Conservation (phyloP, 2,113 vertebrate genomes). For the Origma solitaria region DNA sequence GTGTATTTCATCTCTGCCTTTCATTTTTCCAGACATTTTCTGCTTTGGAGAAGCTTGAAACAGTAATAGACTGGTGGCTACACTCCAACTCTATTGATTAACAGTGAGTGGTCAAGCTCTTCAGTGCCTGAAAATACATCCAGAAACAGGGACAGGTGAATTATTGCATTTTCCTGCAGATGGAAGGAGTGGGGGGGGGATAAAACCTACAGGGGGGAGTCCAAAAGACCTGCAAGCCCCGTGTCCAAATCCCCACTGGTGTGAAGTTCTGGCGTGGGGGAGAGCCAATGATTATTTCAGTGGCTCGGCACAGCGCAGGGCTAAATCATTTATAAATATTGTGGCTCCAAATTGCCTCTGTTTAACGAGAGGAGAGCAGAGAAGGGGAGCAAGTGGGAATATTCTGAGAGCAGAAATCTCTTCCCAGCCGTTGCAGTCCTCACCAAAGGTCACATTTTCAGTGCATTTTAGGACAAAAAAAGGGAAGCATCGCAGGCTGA, state of each 20-base stretch:
- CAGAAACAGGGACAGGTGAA: neutral
- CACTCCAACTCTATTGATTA: conserved; percentile 44
- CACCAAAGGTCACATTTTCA: neutral
- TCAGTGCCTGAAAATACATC: conserved; percentile 2
- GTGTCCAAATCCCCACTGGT: neutral
- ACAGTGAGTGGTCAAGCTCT: conserved; percentile 28
- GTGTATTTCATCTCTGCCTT: conserved; percentile 49
- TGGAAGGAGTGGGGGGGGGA: neutral
- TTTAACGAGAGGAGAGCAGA: neutral
- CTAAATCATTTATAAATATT: neutral
- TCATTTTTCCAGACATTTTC: conserved; percentile 24
- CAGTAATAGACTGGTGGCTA: conserved; percentile 46
- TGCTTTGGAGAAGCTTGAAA: conserved; percentile 42
- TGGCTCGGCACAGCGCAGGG: neutral
- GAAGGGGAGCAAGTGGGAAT: neutral
- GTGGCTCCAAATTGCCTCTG: neutral
- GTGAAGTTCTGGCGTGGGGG: neutral
- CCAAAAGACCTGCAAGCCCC: neutral
- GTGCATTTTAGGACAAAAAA: neutral
- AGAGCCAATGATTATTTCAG: neutral
- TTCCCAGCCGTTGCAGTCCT: neutral
- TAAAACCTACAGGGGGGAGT: neutral
- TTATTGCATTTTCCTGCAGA: neutral
- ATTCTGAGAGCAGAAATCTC: neutral
- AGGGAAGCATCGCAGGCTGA: neutral